Percentiles rank a stretch among this genome's conserved stretches.
phyloP scores from a whole-genome alignment of 2,888 invertebrate genomes.

The Epistrophe grossulariae region DNA sequence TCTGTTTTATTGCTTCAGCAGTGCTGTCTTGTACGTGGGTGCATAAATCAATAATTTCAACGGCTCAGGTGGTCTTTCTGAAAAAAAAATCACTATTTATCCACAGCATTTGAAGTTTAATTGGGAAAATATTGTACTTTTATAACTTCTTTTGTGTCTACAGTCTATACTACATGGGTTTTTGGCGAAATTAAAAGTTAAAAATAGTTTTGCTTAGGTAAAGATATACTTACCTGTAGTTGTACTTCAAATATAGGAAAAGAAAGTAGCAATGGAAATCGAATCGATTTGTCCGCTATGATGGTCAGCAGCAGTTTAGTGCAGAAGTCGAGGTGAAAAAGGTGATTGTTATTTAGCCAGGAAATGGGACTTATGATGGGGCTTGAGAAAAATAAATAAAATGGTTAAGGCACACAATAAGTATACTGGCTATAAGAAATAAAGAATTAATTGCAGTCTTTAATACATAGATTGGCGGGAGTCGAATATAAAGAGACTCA shows the following conservation, averaged over 20 bases:
- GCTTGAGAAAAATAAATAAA: neutral
- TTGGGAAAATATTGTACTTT: slow-evolving; percentile 45
- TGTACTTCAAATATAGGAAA: neutral
- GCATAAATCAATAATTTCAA: slow-evolving; percentile 60
- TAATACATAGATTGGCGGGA: neutral
- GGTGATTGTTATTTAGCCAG: slow-evolving; percentile 19
- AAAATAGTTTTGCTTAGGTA: neutral
- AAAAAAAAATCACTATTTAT: neutral
- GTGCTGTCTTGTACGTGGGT: slow-evolving; percentile 50
- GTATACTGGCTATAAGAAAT: neutral
- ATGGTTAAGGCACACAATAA: neutral
- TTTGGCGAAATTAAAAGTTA: slow-evolving; percentile 33
- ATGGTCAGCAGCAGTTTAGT: neutral
- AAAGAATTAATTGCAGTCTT: neutral
- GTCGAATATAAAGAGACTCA: neutral
- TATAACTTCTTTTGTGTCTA: slow-evolving; percentile 38
- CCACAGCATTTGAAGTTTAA: slow-evolving; percentile 49
- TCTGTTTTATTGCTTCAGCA: neutral
- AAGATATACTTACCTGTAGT: neutral
- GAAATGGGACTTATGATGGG: slow-evolving; percentile 23
- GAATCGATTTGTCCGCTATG: slow-evolving; percentile 32
- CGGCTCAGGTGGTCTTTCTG: slow-evolving; percentile 46
- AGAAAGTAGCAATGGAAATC: slow-evolving; percentile 33
- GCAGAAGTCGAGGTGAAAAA: neutral
- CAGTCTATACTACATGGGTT: neutral